Conservation (phyloP, 2,888 invertebrate species). For the Drosophila mimetica region DNA sequence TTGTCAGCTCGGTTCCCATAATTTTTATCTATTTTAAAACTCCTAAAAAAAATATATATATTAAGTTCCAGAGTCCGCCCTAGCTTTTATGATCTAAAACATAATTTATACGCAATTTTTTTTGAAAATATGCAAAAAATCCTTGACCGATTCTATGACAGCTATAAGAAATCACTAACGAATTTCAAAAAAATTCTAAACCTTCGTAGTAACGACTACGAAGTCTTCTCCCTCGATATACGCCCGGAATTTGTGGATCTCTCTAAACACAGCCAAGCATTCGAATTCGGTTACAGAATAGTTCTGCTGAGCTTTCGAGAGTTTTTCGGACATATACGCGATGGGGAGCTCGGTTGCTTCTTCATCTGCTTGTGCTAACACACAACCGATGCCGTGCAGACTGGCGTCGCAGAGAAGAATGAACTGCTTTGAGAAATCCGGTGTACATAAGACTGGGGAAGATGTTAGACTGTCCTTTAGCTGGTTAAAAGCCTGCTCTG, state of each 20-base stretch:
- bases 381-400: background rate
- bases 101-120: too few species aligned
- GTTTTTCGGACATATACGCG: conserved; percentile 6
- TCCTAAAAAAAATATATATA: too few species aligned
- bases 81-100: too few species aligned
- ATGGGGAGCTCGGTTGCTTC: conserved; percentile 9
- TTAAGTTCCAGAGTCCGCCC: too few species aligned
- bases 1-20: too few species aligned
- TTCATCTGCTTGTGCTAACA: background rate
- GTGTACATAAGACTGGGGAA: background rate
- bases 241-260: background rate
- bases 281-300: conserved; percentile 3
- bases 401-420: too few species aligned
- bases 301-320: conserved; percentile 6
- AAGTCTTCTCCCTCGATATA: conserved; percentile 4
- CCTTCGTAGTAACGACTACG: too few species aligned
- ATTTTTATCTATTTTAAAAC: too few species aligned
- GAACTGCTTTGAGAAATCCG: background rate
- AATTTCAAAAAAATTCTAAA: too few species aligned
- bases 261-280: conserved; percentile 4
- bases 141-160: too few species aligned
- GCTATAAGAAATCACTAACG: too few species aligned
- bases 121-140: too few species aligned
- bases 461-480: conserved; percentile 1
- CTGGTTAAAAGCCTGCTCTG: background rate